Evolutionary conservation across 2,888 invertebrate species (phyloP), one percentile per base, ranked within the genome.

Genomic region (Heliconius charithonia): DNA sequence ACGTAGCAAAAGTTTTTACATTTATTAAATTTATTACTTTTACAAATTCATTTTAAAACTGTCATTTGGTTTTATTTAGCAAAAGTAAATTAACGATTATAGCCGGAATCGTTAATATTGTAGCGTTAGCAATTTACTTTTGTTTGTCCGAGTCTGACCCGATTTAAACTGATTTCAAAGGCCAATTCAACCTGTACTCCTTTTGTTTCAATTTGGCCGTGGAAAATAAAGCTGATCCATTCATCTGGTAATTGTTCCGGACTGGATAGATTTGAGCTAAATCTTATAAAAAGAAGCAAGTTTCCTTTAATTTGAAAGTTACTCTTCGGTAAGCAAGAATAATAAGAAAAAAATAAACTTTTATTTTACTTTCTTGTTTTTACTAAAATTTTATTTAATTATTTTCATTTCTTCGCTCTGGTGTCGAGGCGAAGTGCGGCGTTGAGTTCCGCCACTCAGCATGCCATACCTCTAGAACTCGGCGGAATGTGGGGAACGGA

Each of bases 71-170:
- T 73, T 73, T 73, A 62, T 41, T 73, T 22, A 41, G 25, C 37
- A 67, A 37, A 77, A 77, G 59, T 77, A 59, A 73, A 91, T 87
- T 88, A 87, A 82, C 81, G 79, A 87, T 88, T 86, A 85, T 86
- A 83, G 85, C 84, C 84, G 84, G 85, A 86, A 86, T 85, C 85
- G 82, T 84, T 82, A 77, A 59, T 76, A 63, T 67, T 72, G 77
- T 77, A 85, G 83, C 87, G 87, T 91, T 88, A 87, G 90, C 91
- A 87, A 87, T 89, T 89, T 85, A 86, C 80, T 89, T 89, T 89
- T 92, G 91, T 93, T 93, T 93, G 91, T 89, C 87, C 88, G 90
- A 89, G 88, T 87, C 88, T 89, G 93, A 92, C 91, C 93, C 91
- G 91, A 92, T 93, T 93, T 91, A 88, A 90, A 89, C 86, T 90